A percentile compares a stretch with the other conserved stretches of the same genome.
Conservation (phyloP, 2,888 invertebrate genomes). For the Diarsia brunnea region DNA sequence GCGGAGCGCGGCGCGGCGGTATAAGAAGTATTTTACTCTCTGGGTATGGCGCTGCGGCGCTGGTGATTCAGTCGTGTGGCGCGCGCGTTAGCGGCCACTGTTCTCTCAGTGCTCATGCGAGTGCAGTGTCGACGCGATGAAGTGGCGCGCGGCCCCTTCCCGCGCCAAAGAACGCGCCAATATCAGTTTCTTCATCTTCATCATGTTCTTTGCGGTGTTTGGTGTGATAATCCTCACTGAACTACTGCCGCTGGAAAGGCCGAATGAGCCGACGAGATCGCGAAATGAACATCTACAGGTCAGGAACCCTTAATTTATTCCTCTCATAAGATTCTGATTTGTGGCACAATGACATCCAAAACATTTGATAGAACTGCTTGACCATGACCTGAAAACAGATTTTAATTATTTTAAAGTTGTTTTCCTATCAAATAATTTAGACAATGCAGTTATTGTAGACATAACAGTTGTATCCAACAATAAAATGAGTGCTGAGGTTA, state of each 20-base stretch:
- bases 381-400: not conserved
- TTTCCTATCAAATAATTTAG: not conserved
- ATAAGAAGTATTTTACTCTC: not conserved
- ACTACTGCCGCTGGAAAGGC: conserved; percentile 91
- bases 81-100: conserved; percentile 74
- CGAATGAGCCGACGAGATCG: conserved; percentile 91
- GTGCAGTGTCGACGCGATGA: conserved; percentile 80
- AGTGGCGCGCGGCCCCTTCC: conserved; percentile 88
- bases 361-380: not conserved
- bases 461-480: conserved; percentile 13
- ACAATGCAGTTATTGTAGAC: conserved; percentile 4
- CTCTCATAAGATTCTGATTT: conserved; percentile 19
- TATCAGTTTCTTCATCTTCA: conserved; percentile 97
- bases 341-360: conserved; percentile 8
- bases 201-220: conserved; percentile 97
- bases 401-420: not conserved
- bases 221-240: conserved; percentile 97
- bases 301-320: conserved; percentile 58
- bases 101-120: conserved; percentile 78
- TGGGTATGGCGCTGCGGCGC: conserved; percentile 73
- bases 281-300: conserved; percentile 94
- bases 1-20: conserved; percentile 63
- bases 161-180: conserved; percentile 95
- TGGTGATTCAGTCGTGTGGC: conserved; percentile 79
- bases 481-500: not conserved